Evolutionary conservation across 2,113 vertebrate species (phyloP).

Genomic region (Sorex araneus): DNA sequence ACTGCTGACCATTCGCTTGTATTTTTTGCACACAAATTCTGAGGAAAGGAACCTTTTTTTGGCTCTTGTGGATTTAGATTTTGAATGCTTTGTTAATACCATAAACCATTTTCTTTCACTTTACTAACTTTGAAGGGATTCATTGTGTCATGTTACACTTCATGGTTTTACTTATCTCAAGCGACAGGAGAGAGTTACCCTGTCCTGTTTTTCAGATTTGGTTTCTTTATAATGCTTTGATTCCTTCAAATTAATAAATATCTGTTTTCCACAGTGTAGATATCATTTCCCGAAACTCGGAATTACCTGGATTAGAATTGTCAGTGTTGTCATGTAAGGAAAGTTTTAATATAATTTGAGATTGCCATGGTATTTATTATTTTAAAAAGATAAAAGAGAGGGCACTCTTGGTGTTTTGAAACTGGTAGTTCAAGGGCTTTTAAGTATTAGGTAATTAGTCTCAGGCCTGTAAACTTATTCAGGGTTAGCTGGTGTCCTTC

Average conservation of each 20-base stretch:
- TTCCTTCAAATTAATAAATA: slow-evolving; percentile 63
- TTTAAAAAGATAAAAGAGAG: slow-evolving; percentile 56
- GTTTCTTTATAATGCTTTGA: slow-evolving; percentile 60
- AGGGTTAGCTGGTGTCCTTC: slow-evolving; percentile 54
- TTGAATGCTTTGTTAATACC: slow-evolving; percentile 57
- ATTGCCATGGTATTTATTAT: slow-evolving; percentile 66
- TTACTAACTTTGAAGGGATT: slow-evolving; percentile 70
- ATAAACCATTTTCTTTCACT: slow-evolving; percentile 74
- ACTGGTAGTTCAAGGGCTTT: slow-evolving; percentile 64
- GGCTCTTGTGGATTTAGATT: slow-evolving; percentile 72
- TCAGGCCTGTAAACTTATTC: slow-evolving; percentile 34
- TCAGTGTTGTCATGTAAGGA: slow-evolving; percentile 63
- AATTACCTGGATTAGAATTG: slow-evolving; percentile 65
- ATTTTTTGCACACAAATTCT: slow-evolving; percentile 69
- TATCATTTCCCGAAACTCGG: slow-evolving; percentile 60
- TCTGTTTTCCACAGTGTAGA: slow-evolving; percentile 58
- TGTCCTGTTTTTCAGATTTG: slow-evolving; percentile 17
- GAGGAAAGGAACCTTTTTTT: slow-evolving; percentile 71
- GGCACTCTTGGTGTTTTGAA: slow-evolving; percentile 70
- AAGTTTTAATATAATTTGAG: slow-evolving; percentile 59
- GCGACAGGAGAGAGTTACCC: slow-evolving; percentile 58
- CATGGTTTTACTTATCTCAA: slow-evolving; percentile 58
- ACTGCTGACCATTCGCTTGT: slow-evolving; percentile 65
- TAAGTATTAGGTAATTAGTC: slow-evolving; percentile 26
- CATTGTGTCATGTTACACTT: slow-evolving; percentile 54